Percentiles rank a stretch among this genome's conserved stretches.
Evolutionary conservation across 2,113 vertebrate genomes (phyloP).

Genomic region (Astur gentilis): DNA sequence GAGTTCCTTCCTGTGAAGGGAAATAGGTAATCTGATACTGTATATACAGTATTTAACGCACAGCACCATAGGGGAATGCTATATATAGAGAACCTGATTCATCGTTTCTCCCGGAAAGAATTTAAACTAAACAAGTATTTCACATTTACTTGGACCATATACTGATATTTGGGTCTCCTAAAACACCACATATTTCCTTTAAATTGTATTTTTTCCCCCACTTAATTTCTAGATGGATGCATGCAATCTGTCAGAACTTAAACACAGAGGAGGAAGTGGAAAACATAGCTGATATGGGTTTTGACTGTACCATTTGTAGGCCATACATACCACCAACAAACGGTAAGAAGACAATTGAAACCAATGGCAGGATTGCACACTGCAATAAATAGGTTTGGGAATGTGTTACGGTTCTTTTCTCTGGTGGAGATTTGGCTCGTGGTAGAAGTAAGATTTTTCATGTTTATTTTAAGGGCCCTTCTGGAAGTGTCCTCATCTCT

Average conservation of each 20-base stretch:
- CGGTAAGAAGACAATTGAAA: constrained; percentile 74
- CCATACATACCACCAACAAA: constrained; percentile 72
- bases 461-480: not conserved
- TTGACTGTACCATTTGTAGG: constrained; percentile 92
- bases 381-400: constrained; percentile 26
- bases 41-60: not conserved
- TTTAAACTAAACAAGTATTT: not conserved
- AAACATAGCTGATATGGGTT: constrained; percentile 87
- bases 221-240: constrained; percentile 89
- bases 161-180: constrained; percentile 41
- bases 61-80: not conserved
- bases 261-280: constrained; percentile 90
- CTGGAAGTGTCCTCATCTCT: not conserved
- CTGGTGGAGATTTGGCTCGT: not conserved
- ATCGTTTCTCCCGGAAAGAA: not conserved
- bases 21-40: not conserved
- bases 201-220: constrained; percentile 58
- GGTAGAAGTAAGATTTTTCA: not conserved
- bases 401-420: constrained; percentile 18
- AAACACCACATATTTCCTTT: constrained; percentile 58
- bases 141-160: not conserved
- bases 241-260: constrained; percentile 91
- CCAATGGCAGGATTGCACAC: constrained; percentile 15
- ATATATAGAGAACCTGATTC: not conserved
- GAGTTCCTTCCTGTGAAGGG: not conserved